Percentiles rank a stretch among this genome's conserved stretches.
phyloP scores from a whole-genome alignment of 2,797 vertebrate genomes.

The Acomys russatus region DNA sequence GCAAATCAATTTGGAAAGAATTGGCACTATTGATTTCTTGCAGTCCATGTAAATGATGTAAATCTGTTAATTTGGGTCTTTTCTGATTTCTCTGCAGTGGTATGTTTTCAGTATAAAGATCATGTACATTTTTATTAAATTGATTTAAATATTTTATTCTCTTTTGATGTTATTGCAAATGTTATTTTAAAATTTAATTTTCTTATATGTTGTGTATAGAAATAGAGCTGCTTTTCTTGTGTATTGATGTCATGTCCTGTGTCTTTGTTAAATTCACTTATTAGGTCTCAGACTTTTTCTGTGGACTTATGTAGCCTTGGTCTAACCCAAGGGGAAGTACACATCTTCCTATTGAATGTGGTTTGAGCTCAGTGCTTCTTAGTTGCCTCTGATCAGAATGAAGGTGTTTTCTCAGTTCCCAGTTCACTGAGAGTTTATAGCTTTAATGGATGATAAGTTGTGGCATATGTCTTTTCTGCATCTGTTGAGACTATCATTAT shows the following conservation, averaged over 20 bases:
- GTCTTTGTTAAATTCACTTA: slow-evolving; percentile 44
- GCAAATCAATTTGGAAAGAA: slow-evolving; percentile 40
- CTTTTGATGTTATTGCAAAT: slow-evolving; percentile 21
- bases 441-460: slow-evolving; percentile 1
- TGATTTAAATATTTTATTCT: slow-evolving; percentile 19
- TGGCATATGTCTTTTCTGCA: slow-evolving; percentile 10
- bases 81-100: neutral
- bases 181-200: slow-evolving; percentile 44
- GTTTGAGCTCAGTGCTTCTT: neutral
- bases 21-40: slow-evolving; percentile 12
- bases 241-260: neutral
- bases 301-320: neutral
- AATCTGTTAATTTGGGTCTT: neutral
- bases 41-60: neutral
- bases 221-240: slow-evolving; percentile 36
- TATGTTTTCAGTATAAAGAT: neutral
- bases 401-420: neutral
- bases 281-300: slow-evolving; percentile 21
- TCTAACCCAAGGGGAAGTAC: neutral
- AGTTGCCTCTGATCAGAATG: neutral
- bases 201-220: slow-evolving; percentile 36
- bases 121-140: neutral
- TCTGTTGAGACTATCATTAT: neutral
- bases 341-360: neutral
- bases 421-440: slow-evolving; percentile 26